Percentiles rank a stretch among this genome's conserved stretches.
Conservation (phyloP, 2,113 vertebrate species). For the Zosterops pallidus region DNA sequence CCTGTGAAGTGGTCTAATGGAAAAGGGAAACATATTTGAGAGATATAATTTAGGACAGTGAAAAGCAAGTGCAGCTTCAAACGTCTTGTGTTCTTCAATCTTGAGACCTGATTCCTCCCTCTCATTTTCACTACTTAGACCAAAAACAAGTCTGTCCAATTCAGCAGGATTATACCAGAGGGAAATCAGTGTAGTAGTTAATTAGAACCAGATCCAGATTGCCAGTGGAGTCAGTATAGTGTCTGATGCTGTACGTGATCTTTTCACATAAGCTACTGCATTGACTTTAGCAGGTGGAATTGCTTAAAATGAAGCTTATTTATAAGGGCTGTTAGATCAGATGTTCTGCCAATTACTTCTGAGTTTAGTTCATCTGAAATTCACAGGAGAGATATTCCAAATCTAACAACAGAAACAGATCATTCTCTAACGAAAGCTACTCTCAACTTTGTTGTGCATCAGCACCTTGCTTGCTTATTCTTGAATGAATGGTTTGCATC, state of each 20-base stretch:
- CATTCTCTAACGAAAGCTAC: neutral
- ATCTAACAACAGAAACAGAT: slow-evolving; percentile 5
- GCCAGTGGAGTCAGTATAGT: neutral
- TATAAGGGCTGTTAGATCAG: neutral
- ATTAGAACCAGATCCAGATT: slow-evolving; percentile 1
- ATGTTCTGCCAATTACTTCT: slow-evolving; percentile 23
- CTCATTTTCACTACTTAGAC: neutral
- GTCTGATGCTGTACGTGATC: neutral
- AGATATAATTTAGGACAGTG: neutral
- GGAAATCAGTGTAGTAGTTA: neutral
- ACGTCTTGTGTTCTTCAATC: neutral
- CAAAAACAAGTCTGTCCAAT: neutral
- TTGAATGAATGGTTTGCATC: neutral
- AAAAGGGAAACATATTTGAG: neutral
- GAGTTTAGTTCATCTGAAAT: neutral
- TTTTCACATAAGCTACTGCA: neutral
- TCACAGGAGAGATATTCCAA: slow-evolving; percentile 2
- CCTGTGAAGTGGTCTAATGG: neutral
- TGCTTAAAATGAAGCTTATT: neutral
- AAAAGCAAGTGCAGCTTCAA: neutral
- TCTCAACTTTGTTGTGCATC: neutral
- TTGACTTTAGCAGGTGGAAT: slow-evolving; percentile 3
- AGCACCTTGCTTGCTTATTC: neutral
- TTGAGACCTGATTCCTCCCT: neutral
- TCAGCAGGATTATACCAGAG: neutral